Base-by-base conservation (phyloP, 2,888 invertebrate genomes). In the Julus scandinavius region DNA sequence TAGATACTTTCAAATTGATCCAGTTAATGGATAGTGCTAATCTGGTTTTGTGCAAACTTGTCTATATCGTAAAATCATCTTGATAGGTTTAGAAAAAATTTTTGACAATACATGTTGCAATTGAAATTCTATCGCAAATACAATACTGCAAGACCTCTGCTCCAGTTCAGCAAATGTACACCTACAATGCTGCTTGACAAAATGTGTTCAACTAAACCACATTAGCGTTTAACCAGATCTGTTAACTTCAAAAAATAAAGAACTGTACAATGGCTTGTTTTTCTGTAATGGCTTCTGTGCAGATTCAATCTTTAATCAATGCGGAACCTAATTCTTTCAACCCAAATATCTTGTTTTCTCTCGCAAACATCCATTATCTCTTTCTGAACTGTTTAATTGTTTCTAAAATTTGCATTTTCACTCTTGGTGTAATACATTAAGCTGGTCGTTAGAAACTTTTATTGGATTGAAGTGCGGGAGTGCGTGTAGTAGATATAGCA, bases 331-430 rank as follows among this genome's bases (percentile, higher is more conserved):
- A 58, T 58, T 58, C 58, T 17, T 58, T 58, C 58, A 15, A 17
- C 58, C 15, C 58, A 15, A 58, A 58, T 58, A 58, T 58, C 58
- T 58, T 58, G 58, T 58, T 58, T 58, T 58, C 58, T 58, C 58
- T 58, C 0, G 58, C 58, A 58, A 58, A 58, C 58, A 58, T 58
- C 58, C 58, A 58, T 58, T 58, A 58, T 58, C 58, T 58, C 58
- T 58, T 58, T 58, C 58, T 17, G 58, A 58, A 58, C 58, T 58
- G 58, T 58, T 58, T 58, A 58, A 58, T 58, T 58, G 58, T 58
- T 58, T 58, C 58, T 58, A 58, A 58, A 58, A 58, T 58, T 58
- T 58, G 58, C 58, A 58, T 58, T 58, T 58, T 15, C 58, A 58
- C 58, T 58, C 58, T 58, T 58, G 58, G 15, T 58, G 58, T 58